Conservation (phyloP, 2,113 vertebrate species). For the Gallinago jamesoni region DNA sequence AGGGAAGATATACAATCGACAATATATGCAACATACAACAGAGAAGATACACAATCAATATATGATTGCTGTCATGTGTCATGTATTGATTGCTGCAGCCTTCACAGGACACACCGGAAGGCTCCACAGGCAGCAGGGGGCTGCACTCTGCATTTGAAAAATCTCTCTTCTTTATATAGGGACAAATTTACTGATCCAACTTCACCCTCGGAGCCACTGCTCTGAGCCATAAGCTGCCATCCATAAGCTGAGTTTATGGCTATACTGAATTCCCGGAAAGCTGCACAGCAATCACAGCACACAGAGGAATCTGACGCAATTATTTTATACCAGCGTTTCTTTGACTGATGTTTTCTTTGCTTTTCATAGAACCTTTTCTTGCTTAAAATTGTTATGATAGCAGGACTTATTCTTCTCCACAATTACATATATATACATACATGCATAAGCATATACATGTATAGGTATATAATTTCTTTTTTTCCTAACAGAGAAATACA, state of each 20-base stretch:
- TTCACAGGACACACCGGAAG: background rate
- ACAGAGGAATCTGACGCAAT: background rate
- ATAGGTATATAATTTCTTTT: background rate
- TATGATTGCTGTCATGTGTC: background rate
- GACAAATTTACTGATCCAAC: background rate
- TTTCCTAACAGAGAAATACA: background rate
- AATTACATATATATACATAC: background rate
- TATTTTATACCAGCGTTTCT: background rate
- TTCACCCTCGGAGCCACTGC: rapidly evolving
- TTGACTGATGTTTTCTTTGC: background rate
- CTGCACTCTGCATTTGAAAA: background rate
- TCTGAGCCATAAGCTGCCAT: background rate
- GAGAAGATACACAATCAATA: background rate
- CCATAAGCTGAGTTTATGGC: background rate
- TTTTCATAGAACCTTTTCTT: background rate
- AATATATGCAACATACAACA: background rate
- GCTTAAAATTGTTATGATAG: background rate
- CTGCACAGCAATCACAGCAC: background rate
- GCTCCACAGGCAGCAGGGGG: background rate
- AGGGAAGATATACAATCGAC: background rate
- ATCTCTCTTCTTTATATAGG: background rate
- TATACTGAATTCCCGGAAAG: background rate
- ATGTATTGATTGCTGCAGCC: background rate
- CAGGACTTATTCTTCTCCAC: background rate
- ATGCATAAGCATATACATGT: background rate